phyloP scores from a whole-genome alignment of 2,888 invertebrate genomes.

The Cataglyphis cursor region DNA sequence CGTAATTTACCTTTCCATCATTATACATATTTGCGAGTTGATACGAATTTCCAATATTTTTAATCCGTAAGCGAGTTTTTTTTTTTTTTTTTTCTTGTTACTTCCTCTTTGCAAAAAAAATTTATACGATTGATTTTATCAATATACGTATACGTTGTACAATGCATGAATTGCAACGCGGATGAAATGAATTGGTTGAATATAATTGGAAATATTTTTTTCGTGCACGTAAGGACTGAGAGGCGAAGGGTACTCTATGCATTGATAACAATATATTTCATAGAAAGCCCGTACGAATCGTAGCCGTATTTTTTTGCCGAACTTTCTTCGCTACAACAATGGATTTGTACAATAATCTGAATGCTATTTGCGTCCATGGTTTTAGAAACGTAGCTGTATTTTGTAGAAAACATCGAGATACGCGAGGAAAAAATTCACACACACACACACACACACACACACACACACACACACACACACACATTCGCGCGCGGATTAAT shows the following conservation, averaged over 20 bases:
- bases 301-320: conserved; percentile 3
- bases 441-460: too few relatives aligned
- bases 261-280: conserved; percentile 15
- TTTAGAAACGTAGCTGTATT: background rate
- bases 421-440: background rate
- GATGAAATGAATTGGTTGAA: background rate
- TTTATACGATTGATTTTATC: background rate
- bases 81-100: too few relatives aligned
- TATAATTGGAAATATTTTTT: conserved; percentile 32
- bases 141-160: background rate
- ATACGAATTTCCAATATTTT: background rate
- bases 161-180: background rate
- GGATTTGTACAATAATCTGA: background rate
- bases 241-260: background rate
- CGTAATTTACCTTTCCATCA: background rate
- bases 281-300: background rate
- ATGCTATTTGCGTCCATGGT: conserved; percentile 24
- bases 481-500: background rate
- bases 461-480: too few relatives aligned
- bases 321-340: conserved; percentile 20
- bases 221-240: background rate
- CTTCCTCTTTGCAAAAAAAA: too few relatives aligned
- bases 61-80: background rate
- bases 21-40: background rate
- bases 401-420: background rate